phyloP scores from a whole-genome alignment of 2,888 invertebrate species.

The Clunio marinus region DNA sequence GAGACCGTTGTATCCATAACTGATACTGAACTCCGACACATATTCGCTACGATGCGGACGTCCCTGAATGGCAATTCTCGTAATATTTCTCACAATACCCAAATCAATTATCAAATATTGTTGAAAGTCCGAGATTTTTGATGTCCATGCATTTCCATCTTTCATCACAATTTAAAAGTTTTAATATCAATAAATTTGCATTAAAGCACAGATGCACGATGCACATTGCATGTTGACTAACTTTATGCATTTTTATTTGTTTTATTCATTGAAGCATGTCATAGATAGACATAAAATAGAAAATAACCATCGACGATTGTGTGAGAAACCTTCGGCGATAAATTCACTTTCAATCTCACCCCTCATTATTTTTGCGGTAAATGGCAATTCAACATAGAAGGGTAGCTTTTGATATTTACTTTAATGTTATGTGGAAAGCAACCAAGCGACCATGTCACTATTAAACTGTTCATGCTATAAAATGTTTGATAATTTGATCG shows the following conservation, averaged over 20 bases:
- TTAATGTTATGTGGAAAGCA: not conserved
- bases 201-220: not conserved
- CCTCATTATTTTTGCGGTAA: constrained; percentile 7
- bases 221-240: too few relatives aligned
- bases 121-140: constrained; percentile 83
- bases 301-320: constrained; percentile 9
- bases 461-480: not conserved
- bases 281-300: too few relatives aligned
- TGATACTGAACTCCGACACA: constrained; percentile 89
- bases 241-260: not conserved
- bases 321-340: too few relatives aligned
- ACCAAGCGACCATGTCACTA: not conserved
- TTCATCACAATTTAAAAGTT: not conserved
- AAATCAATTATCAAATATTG: constrained; percentile 90
- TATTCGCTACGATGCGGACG: constrained; percentile 85
- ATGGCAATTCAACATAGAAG: constrained; percentile 9
- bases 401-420: not conserved
- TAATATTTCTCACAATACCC: constrained; percentile 81
- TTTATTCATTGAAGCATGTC: not conserved
- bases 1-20: constrained; percentile 85
- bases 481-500: constrained; percentile 24
- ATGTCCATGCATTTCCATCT: constrained; percentile 91
- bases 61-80: constrained; percentile 84
- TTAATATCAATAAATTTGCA: constrained; percentile 22
- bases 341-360: not conserved